Percentiles rank a stretch among this genome's conserved stretches.
These are phyloP conservation scores for Drosophila subquinaria DNA, from an alignment of 2,888 invertebrate species.

Conservation along the genomic window DNA sequence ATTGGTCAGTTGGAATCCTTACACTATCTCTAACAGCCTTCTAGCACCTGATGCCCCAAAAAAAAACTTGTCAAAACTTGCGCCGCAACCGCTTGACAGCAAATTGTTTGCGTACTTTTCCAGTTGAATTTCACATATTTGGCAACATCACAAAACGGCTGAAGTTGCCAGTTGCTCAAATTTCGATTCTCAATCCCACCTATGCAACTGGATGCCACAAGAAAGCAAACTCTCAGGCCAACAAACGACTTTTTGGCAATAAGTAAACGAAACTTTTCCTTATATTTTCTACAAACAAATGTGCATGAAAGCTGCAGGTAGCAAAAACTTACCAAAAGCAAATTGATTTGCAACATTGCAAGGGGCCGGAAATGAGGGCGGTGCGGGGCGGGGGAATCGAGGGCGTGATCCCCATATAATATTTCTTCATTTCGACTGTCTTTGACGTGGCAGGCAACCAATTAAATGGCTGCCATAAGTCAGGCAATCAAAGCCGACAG, in stretches of 20 bases:
- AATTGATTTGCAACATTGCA: slow-evolving; percentile 72
- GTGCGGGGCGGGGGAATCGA: no score
- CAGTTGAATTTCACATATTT: slow-evolving; percentile 41
- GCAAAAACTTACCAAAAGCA: slow-evolving; percentile 64
- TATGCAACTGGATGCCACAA: slow-evolving; percentile 26
- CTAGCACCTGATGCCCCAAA: slow-evolving; percentile 13
- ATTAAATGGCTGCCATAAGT: slow-evolving; percentile 72
- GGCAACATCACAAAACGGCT: slow-evolving; percentile 49
- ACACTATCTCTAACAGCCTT: slow-evolving; percentile 3
- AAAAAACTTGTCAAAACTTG: slow-evolving; percentile 44
- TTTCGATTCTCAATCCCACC: slow-evolving; percentile 24
- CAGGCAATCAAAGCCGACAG: slow-evolving; percentile 67
- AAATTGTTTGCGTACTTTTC: slow-evolving; percentile 54
- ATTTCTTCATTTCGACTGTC: slow-evolving; percentile 71
- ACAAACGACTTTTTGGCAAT: slow-evolving; percentile 63
- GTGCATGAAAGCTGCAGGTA: slow-evolving; percentile 47
- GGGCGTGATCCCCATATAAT: slow-evolving; percentile 42
- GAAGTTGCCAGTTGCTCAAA: slow-evolving; percentile 39
- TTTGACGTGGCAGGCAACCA: slow-evolving; percentile 71
- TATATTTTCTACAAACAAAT: slow-evolving; percentile 71
- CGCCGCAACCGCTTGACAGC: slow-evolving; percentile 64
- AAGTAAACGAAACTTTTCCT: slow-evolving; percentile 70
- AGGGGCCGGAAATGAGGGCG: neutral
- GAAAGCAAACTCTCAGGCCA: slow-evolving; percentile 31
- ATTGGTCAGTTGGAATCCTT: slow-evolving; percentile 15